These are phyloP conservation scores for Zosterops lateralis DNA, from an alignment of 2,113 vertebrate genomes.

Conservation along the genomic window DNA sequence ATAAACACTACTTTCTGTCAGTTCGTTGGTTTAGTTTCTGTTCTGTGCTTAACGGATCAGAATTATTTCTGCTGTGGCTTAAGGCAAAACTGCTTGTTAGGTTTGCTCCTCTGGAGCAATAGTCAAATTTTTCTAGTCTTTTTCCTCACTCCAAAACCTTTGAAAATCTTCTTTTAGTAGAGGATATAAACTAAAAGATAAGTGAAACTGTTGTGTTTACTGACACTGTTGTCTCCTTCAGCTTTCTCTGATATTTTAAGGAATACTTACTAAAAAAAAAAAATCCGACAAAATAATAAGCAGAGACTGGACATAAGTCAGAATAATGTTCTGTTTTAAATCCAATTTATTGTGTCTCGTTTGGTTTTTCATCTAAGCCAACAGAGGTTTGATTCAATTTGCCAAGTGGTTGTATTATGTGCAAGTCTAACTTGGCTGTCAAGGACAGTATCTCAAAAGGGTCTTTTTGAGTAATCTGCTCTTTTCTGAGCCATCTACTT, in stretches of 20 bases:
- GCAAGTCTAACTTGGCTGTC: neutral
- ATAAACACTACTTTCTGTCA: neutral
- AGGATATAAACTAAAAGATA: neutral
- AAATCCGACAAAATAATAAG: neutral
- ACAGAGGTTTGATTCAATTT: neutral
- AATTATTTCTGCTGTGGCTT: neutral
- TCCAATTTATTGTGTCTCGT: neutral
- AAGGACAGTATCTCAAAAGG: neutral
- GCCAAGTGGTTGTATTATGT: neutral
- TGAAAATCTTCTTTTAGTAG: neutral
- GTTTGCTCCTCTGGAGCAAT: neutral
- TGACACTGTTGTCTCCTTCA: neutral
- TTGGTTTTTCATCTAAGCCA: neutral
- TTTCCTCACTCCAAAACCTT: neutral
- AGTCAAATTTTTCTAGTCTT: neutral
- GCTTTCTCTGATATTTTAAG: neutral
- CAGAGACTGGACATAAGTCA: neutral
- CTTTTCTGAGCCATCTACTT: constrained; percentile 17
- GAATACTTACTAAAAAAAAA: neutral
- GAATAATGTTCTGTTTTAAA: neutral
- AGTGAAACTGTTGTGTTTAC: neutral
- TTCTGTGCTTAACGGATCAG: neutral
- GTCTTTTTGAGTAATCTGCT: neutral
- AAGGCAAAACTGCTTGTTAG: neutral
- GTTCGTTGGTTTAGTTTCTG: constrained; percentile 9